A percentile compares a stretch with the other conserved stretches of the same genome.
phyloP scores from a whole-genome alignment of 2,113 vertebrate species.

The Sciurus niger region DNA sequence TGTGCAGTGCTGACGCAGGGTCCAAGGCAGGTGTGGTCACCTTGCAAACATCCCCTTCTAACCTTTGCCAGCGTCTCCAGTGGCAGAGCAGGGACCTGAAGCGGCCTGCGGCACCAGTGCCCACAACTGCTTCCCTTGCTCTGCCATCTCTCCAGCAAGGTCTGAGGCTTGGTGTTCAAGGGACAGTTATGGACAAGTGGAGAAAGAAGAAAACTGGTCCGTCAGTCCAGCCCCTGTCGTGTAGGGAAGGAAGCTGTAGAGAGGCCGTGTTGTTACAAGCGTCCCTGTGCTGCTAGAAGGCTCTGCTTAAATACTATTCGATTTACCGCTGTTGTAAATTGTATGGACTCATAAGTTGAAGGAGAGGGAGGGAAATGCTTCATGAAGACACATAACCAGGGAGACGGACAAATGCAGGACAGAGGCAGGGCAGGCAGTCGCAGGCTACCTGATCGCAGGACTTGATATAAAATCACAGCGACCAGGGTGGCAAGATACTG shows the following conservation, averaged over 20 bases:
- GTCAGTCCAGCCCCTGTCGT: rapidly evolving
- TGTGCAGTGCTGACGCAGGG: neutral
- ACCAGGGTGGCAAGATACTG: neutral
- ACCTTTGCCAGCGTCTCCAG: rapidly evolving
- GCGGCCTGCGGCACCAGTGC: too few species aligned
- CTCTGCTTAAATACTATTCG: too few species aligned
- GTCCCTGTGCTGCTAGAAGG: neutral
- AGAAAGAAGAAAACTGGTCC: neutral
- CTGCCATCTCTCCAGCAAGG: neutral
- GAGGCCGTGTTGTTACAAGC: rapidly evolving
- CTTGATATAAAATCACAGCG: neutral
- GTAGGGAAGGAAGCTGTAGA: neutral
- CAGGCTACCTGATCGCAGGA: neutral
- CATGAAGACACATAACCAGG: neutral
- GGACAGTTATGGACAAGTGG: neutral
- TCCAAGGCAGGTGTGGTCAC: neutral
- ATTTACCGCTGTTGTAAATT: neutral
- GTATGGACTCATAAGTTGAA: neutral
- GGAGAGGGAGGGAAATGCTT: neutral
- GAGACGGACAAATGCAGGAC: neutral
- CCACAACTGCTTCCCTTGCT: neutral
- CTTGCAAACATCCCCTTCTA: neutral
- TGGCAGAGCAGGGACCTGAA: neutral
- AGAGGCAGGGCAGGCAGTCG: too few species aligned
- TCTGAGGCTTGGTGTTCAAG: neutral